Conservation (phyloP, 2,797 vertebrate genomes). For the Pseudomugil gertrudae region DNA sequence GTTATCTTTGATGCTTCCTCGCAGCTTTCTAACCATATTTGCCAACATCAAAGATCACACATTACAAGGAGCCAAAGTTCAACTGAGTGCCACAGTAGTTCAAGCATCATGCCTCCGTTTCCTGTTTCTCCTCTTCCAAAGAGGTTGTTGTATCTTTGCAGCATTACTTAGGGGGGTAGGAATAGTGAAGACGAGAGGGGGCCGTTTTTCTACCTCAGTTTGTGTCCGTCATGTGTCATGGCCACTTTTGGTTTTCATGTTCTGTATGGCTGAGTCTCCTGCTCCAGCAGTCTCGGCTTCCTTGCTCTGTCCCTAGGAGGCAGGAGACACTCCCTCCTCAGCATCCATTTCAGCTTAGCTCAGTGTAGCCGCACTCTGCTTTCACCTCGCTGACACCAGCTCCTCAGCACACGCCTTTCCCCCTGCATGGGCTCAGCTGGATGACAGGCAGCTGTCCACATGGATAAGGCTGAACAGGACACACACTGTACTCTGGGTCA, state of each 20-base stretch:
- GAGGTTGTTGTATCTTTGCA: conserved; percentile 25
- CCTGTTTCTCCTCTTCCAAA: conserved; percentile 10
- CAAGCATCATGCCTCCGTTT: conserved; percentile 28
- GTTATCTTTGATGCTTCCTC: conserved; percentile 55
- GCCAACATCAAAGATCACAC: conserved; percentile 55
- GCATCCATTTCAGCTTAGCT: conserved; percentile 69
- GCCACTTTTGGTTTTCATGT: conserved; percentile 78
- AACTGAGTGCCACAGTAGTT: conserved; percentile 39
- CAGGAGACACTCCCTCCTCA: conserved; percentile 60
- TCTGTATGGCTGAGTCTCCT: conserved; percentile 83
- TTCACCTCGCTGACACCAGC: conserved; percentile 73
- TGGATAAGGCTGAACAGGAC: conserved; percentile 61
- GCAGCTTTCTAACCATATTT: conserved; percentile 48
- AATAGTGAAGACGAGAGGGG: conserved; percentile 5
- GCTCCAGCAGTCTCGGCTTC: conserved; percentile 78
- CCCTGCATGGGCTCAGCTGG: conserved; percentile 74
- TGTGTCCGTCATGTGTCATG: conserved; percentile 84
- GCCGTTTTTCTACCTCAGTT: conserved; percentile 55
- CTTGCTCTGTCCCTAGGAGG: conserved; percentile 80
- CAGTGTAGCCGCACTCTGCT: conserved; percentile 54
- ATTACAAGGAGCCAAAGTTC: conserved; percentile 58
- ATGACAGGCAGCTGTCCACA: conserved; percentile 79
- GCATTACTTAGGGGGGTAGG: conserved; percentile 23
- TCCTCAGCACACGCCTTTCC: conserved; percentile 68
- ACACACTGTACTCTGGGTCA: conserved; percentile 63